Evolutionary conservation across 2,113 vertebrate species (phyloP).

Genomic region (Apodemus speciosus): DNA sequence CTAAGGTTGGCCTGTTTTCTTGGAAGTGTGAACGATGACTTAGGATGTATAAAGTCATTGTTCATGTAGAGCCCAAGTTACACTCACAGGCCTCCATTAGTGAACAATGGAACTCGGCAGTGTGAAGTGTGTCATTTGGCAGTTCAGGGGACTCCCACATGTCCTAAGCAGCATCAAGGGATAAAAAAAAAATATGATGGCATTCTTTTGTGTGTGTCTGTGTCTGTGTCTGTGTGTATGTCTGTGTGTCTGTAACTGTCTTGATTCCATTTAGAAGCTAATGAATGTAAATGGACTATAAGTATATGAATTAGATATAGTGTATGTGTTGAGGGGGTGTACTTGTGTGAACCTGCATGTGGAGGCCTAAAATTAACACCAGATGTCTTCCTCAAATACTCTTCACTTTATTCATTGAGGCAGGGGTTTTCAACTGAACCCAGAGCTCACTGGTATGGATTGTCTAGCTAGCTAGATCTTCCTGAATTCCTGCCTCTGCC

Average conservation of each 20-base stretch:
- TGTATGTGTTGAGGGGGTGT: background rate
- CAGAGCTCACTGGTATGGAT: background rate
- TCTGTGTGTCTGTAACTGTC: background rate
- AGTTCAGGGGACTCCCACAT: slow-evolving; percentile 23
- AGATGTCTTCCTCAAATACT: background rate
- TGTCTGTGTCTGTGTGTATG: background rate
- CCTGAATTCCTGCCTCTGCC: background rate
- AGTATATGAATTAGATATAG: background rate
- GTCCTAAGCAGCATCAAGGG: slow-evolving; percentile 40
- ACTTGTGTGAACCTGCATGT: background rate
- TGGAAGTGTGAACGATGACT: slow-evolving; percentile 42
- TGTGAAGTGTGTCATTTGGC: slow-evolving; percentile 43
- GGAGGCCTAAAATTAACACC: background rate
- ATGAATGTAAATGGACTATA: background rate
- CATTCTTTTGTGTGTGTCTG: slow-evolving; percentile 20
- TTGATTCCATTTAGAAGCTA: slow-evolving; percentile 22
- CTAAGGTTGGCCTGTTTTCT: slow-evolving; percentile 57
- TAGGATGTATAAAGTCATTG: slow-evolving; percentile 59
- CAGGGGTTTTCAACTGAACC: background rate
- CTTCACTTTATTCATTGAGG: background rate
- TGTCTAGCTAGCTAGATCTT: no score
- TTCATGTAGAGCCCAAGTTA: slow-evolving; percentile 43
- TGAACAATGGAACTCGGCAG: slow-evolving; percentile 58
- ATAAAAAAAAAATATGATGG: background rate
- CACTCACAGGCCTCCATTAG: slow-evolving; percentile 51